Conservation (phyloP, 2,888 invertebrate species). For the Theretra japonica region DNA sequence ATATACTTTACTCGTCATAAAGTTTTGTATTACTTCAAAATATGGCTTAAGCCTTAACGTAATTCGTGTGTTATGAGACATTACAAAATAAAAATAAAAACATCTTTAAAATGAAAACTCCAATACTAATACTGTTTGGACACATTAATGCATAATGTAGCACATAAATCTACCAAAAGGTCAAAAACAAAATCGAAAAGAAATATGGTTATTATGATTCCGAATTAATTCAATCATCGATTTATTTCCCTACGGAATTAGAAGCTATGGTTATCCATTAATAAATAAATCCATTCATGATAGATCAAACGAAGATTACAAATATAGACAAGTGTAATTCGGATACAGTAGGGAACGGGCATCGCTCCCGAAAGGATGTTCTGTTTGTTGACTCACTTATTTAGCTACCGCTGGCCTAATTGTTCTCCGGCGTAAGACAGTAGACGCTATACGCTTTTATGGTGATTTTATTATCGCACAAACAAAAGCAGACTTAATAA, state of each 20-base stretch:
- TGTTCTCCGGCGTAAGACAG: conserved; percentile 64
- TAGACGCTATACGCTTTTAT: conserved; percentile 62
- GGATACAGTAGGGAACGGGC: conserved; percentile 52
- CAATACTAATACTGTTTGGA: neutral
- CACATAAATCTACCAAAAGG: neutral
- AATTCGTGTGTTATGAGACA: too few relatives aligned
- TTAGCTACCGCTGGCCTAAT: conserved; percentile 57
- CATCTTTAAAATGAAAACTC: too few relatives aligned
- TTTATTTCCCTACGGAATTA: neutral
- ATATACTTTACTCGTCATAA: too few relatives aligned
- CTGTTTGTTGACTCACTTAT: conserved; percentile 73
- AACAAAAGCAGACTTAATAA: conserved; percentile 72
- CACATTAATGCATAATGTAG: neutral
- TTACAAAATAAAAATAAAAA: too few relatives aligned
- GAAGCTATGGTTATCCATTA: neutral
- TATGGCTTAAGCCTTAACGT: too few relatives aligned
- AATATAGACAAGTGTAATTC: conserved; percentile 50
- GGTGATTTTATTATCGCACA: conserved; percentile 65
- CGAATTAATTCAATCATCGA: neutral
- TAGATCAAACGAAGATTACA: conserved; percentile 23
- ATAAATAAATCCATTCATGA: conserved; percentile 20
- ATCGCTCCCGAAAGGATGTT: conserved; percentile 70
- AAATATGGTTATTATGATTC: conserved; percentile 1
- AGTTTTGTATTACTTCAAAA: too few relatives aligned
- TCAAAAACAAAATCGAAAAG: neutral